These are phyloP conservation scores for Labeo rohita DNA, from an alignment of 2,113 vertebrate species.

Conservation along the genomic window DNA sequence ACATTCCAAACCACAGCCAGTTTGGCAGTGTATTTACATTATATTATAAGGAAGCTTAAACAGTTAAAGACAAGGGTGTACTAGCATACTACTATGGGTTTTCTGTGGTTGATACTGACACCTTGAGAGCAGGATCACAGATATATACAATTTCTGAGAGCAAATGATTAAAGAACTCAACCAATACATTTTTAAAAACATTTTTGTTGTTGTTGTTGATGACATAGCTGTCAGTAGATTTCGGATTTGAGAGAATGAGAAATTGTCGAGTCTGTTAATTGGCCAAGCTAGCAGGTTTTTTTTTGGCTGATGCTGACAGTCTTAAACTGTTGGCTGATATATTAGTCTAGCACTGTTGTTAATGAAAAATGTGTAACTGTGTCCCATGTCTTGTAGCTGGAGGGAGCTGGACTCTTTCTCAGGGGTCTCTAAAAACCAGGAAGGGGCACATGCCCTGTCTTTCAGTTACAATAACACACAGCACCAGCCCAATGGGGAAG, in stretches of 20 bases:
- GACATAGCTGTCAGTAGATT: not conserved
- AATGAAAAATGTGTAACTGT: not conserved
- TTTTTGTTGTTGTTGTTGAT: not conserved
- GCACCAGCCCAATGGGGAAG: conserved; percentile 10
- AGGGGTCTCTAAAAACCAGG: not conserved
- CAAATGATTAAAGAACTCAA: not conserved
- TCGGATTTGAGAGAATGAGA: not conserved
- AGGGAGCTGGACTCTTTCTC: conserved; percentile 59
- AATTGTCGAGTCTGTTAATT: not conserved
- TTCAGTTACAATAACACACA: not conserved
- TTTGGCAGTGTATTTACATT: not conserved
- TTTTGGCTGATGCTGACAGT: not conserved
- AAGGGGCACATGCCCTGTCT: not conserved
- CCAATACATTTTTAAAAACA: too few species aligned
- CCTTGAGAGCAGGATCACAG: not conserved
- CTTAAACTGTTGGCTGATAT: conserved; percentile 2
- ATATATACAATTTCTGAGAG: not conserved
- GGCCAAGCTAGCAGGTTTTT: not conserved
- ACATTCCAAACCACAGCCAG: not conserved
- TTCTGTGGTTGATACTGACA: not conserved
- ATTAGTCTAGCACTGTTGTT: not conserved
- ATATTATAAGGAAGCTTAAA: not conserved
- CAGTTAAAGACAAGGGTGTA: not conserved
- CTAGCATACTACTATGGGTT: not conserved
- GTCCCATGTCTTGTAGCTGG: conserved; percentile 57